Conservation (phyloP, 1,140 invertebrate species). For the Meloidogyne chitwoodi region DNA sequence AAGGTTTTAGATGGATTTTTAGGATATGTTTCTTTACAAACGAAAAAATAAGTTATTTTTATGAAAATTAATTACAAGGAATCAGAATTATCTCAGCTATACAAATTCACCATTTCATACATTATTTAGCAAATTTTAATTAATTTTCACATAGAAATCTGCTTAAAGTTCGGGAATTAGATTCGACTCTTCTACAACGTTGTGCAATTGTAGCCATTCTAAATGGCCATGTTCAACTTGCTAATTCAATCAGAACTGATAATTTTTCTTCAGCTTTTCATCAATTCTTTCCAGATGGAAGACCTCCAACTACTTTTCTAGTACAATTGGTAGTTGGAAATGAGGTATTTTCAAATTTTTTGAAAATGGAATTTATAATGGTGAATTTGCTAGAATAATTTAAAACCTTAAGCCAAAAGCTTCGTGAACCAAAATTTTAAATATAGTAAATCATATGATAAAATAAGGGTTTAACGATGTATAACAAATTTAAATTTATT, state of each 20-base stretch:
- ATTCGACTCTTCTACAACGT: background rate
- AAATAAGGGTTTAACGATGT: background rate
- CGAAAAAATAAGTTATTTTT: no score
- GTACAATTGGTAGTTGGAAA: constrained; percentile 9
- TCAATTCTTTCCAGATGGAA: constrained; percentile 17
- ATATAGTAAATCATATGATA: no score
- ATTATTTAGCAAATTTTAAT: no score
- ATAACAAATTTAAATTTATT: background rate
- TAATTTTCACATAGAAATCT: background rate
- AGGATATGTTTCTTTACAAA: background rate
- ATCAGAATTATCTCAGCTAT: no score
- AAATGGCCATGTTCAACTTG: constrained; percentile 10
- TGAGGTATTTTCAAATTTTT: background rate
- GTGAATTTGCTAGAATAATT: no score
- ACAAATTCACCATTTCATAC: no score
- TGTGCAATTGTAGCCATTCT: constrained; percentile 18
- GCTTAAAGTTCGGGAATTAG: background rate
- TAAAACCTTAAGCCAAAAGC: no score
- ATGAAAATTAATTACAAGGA: no score
- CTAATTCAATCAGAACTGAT: constrained; percentile 5
- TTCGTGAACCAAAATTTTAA: no score
- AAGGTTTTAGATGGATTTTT: background rate
- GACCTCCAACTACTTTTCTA: constrained; percentile 3
- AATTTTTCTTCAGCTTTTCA: constrained; percentile 17
- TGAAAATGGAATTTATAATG: no score